These are phyloP conservation scores for Vulpes vulpes DNA, from an alignment of 2,113 vertebrate species.

Conservation along the genomic window DNA sequence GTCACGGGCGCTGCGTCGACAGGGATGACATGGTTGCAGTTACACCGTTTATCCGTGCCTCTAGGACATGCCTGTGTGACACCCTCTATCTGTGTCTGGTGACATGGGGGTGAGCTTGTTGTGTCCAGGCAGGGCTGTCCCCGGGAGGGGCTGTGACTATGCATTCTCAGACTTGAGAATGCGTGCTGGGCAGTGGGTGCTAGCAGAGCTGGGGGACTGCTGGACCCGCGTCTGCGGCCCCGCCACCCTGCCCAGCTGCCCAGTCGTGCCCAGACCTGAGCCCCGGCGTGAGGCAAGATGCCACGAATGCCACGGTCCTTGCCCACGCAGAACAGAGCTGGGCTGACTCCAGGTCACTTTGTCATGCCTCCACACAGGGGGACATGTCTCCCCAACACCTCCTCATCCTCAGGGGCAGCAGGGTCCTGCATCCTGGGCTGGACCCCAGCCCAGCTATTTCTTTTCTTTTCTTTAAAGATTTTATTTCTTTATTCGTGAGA, in stretches of 20 bases:
- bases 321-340: rapidly evolving
- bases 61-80: neutral
- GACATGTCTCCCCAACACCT: neutral
- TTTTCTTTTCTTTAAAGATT: neutral
- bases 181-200: no score
- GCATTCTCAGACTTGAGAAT: neutral
- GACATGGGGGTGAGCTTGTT: neutral
- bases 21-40: rapidly evolving
- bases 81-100: neutral
- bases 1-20: neutral
- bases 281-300: rapidly evolving
- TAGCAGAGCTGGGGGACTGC: neutral
- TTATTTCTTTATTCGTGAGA: no score
- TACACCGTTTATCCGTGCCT: neutral
- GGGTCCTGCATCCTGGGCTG: neutral
- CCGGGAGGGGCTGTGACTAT: neutral
- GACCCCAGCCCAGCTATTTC: neutral
- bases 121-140: no score
- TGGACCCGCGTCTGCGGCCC: neutral
- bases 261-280: neutral
- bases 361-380: neutral
- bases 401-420: neutral
- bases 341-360: neutral
- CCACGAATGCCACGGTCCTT: neutral
- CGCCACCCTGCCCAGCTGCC: neutral